Evolutionary conservation across 2,113 vertebrate genomes (phyloP).

Genomic region (Chiloscyllium plagiosum): DNA sequence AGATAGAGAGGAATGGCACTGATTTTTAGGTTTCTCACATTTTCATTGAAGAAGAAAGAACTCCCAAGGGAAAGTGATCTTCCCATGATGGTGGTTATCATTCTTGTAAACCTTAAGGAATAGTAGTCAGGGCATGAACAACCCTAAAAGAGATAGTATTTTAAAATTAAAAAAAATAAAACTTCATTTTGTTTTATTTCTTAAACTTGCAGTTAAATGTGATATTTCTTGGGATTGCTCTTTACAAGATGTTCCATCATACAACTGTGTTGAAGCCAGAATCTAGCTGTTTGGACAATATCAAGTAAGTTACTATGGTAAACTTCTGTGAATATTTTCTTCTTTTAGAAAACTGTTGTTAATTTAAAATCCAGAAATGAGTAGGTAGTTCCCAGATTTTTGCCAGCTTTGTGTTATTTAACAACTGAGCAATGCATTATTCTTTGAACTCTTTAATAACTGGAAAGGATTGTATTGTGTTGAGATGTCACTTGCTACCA

Average conservation of each 20-base stretch:
- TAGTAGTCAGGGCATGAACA: too few relatives aligned
- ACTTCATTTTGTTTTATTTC: slow-evolving; percentile 29
- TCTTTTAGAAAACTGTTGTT: slow-evolving; percentile 40
- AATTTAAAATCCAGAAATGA: background rate
- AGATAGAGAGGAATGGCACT: background rate
- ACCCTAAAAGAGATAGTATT: background rate
- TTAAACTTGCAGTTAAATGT: slow-evolving; percentile 83
- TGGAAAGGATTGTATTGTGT: background rate
- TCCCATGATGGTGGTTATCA: background rate
- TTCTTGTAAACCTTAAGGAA: background rate
- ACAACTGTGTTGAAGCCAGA: slow-evolving; percentile 96
- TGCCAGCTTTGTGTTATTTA: background rate
- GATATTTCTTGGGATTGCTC: slow-evolving; percentile 95
- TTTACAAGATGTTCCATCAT: slow-evolving; percentile 99
- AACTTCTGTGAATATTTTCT: slow-evolving; percentile 46
- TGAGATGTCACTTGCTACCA: background rate
- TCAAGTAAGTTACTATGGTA: slow-evolving; percentile 78
- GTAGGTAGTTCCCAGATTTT: background rate
- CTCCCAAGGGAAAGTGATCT: background rate
- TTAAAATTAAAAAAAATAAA: background rate
- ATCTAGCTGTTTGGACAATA: slow-evolving; percentile 97
- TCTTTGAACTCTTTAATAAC: background rate
- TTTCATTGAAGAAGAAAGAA: background rate
- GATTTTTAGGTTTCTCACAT: background rate
- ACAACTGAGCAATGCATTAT: background rate